Percentiles rank a stretch among this genome's conserved stretches.
Evolutionary conservation across 2,113 vertebrate species (phyloP).

Genomic region (Zosterops hypoxanthus): DNA sequence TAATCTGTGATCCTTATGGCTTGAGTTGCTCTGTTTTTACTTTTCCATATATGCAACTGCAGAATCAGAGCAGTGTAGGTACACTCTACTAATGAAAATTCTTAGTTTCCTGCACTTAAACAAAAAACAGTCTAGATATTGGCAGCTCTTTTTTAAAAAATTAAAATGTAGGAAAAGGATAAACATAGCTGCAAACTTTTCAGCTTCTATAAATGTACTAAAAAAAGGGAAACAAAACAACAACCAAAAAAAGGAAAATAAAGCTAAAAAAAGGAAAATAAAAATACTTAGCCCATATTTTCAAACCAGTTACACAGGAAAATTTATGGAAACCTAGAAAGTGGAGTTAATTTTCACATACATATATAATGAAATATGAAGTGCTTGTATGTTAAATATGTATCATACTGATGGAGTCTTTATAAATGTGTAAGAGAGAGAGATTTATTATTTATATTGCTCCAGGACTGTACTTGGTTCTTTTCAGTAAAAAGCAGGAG

Average conservation of each 20-base stretch:
- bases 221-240: not conserved
- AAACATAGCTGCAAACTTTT: not conserved
- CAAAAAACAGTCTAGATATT: not conserved
- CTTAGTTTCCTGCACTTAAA: not conserved
- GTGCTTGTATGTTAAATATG: conserved; percentile 55
- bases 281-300: not conserved
- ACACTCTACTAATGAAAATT: not conserved
- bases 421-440: conserved; percentile 21
- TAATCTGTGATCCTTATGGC: not conserved
- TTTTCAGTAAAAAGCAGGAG: not conserved
- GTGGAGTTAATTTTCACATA: conserved; percentile 16
- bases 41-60: not conserved
- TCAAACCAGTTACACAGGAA: not conserved
- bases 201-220: not conserved
- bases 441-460: conserved; percentile 54
- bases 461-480: not conserved
- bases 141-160: not conserved
- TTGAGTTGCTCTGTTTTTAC: not conserved
- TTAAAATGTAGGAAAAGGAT: not conserved
- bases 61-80: not conserved
- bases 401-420: not conserved
- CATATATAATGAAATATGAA: conserved; percentile 41
- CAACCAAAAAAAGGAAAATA: not conserved
- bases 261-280: not conserved
- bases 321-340: not conserved